A percentile compares a stretch with the other conserved stretches of the same genome.
These are phyloP conservation scores for Cataglyphis albicans DNA, from an alignment of 2,888 invertebrate genomes.

Conservation along the genomic window DNA sequence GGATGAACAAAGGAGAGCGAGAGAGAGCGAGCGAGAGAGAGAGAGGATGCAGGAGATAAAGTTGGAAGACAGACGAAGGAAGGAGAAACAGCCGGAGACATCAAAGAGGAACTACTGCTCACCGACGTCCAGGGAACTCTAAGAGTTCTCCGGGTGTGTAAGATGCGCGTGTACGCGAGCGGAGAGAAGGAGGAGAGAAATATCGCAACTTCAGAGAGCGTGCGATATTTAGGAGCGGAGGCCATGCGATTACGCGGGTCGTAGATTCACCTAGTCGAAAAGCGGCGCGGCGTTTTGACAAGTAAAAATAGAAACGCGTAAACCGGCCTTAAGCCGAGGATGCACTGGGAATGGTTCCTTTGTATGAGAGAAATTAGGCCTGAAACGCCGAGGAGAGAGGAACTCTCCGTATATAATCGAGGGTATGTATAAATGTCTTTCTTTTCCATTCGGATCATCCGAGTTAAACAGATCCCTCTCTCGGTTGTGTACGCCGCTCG, in stretches of 20 bases:
- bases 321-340: slow-evolving; percentile 67
- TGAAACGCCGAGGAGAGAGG: slow-evolving; percentile 82
- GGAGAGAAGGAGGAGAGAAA: slow-evolving; percentile 12
- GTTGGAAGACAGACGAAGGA: slow-evolving; percentile 27
- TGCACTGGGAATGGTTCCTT: slow-evolving; percentile 73
- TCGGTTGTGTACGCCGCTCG: slow-evolving; percentile 12
- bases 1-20: neutral
- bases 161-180: slow-evolving; percentile 23
- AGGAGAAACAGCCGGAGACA: slow-evolving; percentile 45
- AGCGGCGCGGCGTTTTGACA: slow-evolving; percentile 50
- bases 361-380: slow-evolving; percentile 85
- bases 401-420: slow-evolving; percentile 77
- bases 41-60: slow-evolving; percentile 31
- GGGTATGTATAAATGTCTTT: slow-evolving; percentile 64
- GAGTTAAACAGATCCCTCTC: slow-evolving; percentile 83
- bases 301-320: slow-evolving; percentile 67
- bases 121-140: slow-evolving; percentile 53
- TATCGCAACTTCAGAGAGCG: slow-evolving; percentile 57
- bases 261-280: slow-evolving; percentile 62
- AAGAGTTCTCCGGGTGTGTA: slow-evolving; percentile 40
- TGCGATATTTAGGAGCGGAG: slow-evolving; percentile 64
- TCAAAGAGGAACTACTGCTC: slow-evolving; percentile 42
- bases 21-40: slow-evolving; percentile 3
- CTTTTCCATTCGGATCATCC: slow-evolving; percentile 81
- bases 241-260: slow-evolving; percentile 54